Evolutionary conservation across 2,797 vertebrate species (phyloP).

Genomic region (Hipposideros larvatus): DNA sequence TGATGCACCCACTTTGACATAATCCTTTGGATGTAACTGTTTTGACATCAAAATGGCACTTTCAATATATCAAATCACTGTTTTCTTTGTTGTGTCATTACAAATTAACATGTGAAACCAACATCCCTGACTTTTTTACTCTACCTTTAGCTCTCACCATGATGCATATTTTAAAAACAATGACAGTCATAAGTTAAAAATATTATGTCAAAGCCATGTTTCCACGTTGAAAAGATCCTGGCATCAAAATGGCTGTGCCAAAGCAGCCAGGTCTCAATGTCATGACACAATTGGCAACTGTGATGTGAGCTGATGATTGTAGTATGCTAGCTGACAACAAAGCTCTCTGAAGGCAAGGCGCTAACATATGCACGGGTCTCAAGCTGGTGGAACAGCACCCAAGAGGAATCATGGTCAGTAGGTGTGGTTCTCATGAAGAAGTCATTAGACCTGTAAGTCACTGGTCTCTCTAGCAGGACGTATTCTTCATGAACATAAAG

Average conservation of each 20-base stretch:
- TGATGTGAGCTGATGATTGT: neutral
- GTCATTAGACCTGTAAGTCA: neutral
- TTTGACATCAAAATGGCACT: constrained; percentile 53
- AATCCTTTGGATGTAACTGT: constrained; percentile 4
- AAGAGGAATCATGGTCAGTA: neutral
- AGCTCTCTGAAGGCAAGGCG: neutral
- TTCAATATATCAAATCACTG: neutral
- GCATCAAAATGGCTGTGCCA: constrained; percentile 4
- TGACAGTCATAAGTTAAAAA: constrained; percentile 48
- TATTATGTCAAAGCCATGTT: constrained; percentile 28
- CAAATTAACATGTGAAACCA: constrained; percentile 44
- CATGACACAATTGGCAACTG: neutral
- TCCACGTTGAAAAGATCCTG: constrained; percentile 13
- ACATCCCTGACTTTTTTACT: neutral
- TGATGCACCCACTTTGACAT: constrained; percentile 14
- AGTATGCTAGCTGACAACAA: neutral
- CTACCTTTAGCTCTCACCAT: neutral
- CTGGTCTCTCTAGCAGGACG: neutral
- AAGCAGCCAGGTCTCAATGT: constrained; percentile 19
- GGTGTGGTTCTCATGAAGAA: neutral
- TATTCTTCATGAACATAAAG: constrained; percentile 3
- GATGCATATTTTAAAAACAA: constrained; percentile 19
- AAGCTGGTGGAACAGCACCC: neutral
- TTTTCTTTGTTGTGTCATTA: constrained; percentile 44
- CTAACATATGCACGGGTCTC: neutral